A percentile compares a stretch with the other conserved stretches of the same genome.
phyloP scores from a whole-genome alignment of 2,113 vertebrate genomes.

The Carassius gibelio region DNA sequence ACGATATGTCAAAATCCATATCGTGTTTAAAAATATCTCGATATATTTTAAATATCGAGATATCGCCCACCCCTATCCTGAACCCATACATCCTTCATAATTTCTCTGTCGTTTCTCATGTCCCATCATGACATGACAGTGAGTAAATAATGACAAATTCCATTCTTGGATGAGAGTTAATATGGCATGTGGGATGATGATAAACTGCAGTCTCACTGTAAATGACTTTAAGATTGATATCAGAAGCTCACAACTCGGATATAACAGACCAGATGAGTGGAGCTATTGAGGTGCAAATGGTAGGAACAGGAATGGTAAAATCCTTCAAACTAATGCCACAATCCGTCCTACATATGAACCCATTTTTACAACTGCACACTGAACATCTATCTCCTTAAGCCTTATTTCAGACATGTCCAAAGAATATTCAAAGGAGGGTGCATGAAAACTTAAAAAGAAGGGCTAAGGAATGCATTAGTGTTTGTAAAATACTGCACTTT shows the following conservation, averaged over 20 bases:
- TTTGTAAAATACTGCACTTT: constrained; percentile 53
- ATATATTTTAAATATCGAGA: too few species aligned
- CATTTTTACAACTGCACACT: constrained; percentile 52
- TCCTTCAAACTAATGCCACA: constrained; percentile 10
- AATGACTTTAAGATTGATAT: constrained; percentile 43
- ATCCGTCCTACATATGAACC: background rate
- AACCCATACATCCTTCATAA: background rate
- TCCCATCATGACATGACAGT: background rate
- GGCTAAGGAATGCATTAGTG: constrained; percentile 49
- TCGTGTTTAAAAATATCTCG: too few species aligned
- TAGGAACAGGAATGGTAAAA: constrained; percentile 2
- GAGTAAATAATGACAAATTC: background rate
- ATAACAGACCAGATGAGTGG: constrained; percentile 23
- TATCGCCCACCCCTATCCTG: too few species aligned
- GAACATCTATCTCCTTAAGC: constrained; percentile 37
- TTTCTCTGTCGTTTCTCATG: background rate
- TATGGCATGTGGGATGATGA: background rate
- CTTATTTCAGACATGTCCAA: background rate
- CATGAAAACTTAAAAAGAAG: constrained; percentile 12
- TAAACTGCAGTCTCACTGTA: constrained; percentile 15
- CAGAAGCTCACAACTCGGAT: constrained; percentile 5
- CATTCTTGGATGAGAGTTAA: background rate
- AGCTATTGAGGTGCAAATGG: constrained; percentile 5
- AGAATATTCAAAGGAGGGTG: background rate
- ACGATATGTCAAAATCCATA: too few species aligned